Conservation (phyloP, 2,888 invertebrate species). For the Drosophila recens region DNA sequence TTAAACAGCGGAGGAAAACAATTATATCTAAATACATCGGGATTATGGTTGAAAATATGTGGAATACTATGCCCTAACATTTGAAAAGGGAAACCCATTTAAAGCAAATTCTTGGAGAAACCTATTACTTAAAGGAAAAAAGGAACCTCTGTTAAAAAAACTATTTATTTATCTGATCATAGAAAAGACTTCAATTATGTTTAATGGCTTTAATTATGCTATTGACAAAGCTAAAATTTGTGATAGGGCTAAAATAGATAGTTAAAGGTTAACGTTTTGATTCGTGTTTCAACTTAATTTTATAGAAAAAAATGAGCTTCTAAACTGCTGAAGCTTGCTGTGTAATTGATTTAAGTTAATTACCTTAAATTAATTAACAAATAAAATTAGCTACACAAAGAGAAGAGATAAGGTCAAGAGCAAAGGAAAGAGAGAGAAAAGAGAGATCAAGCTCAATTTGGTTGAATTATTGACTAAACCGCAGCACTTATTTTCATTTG, state of each 20-base stretch:
- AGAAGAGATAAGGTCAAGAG: neutral
- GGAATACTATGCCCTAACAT: neutral
- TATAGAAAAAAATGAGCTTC: no score
- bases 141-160: no score
- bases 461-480: slow-evolving; percentile 31
- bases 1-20: neutral
- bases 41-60: neutral
- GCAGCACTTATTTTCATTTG: slow-evolving; percentile 21
- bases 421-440: neutral
- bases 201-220: neutral
- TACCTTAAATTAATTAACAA: neutral
- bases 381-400: neutral
- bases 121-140: no score
- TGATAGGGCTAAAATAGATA: no score
- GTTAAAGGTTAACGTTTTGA: no score
- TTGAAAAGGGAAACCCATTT: neutral
- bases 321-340: neutral
- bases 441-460: slow-evolving; percentile 34
- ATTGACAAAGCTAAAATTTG: no score
- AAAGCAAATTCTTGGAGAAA: no score
- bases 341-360: neutral
- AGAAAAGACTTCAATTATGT: no score
- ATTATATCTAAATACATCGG: neutral
- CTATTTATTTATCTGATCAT: no score
- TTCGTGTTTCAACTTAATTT: no score